Evolutionary conservation across 2,888 invertebrate species (phyloP).

Genomic region (Tridacna gigas): DNA sequence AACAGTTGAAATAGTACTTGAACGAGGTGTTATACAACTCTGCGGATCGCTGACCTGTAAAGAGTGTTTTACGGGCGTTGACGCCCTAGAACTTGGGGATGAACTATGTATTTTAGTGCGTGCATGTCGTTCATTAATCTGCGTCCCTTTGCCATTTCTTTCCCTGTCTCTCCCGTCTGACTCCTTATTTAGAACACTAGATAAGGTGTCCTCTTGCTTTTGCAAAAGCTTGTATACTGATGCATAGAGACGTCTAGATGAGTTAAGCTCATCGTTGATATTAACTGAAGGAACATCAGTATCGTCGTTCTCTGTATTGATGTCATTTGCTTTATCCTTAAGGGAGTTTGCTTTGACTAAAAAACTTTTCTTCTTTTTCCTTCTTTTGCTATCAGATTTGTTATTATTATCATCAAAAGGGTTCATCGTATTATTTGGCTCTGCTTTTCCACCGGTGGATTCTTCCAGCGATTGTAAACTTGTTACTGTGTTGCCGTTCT

Average conservation of each 20-base stretch:
- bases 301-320: background rate
- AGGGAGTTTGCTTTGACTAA: background rate
- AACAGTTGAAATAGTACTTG: conserved; percentile 40
- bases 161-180: background rate
- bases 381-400: background rate
- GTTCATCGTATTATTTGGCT: background rate
- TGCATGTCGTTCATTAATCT: background rate
- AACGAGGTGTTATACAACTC: conserved; percentile 33
- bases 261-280: conserved; percentile 12
- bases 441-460: background rate
- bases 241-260: conserved; percentile 9
- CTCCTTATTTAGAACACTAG: background rate
- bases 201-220: conserved; percentile 3
- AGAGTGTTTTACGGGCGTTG: conserved; percentile 44
- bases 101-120: background rate
- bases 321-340: background rate
- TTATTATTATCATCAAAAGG: background rate
- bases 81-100: conserved; percentile 15
- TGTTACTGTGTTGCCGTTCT: background rate
- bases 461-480: conserved; percentile 4
- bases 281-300: conserved; percentile 5
- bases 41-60: conserved; percentile 32
- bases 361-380: conserved; percentile 14
- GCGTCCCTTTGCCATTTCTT: background rate
- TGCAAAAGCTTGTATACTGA: background rate